Base-by-base conservation (phyloP, 2,113 vertebrate genomes). In the Podarcis muralis region DNA sequence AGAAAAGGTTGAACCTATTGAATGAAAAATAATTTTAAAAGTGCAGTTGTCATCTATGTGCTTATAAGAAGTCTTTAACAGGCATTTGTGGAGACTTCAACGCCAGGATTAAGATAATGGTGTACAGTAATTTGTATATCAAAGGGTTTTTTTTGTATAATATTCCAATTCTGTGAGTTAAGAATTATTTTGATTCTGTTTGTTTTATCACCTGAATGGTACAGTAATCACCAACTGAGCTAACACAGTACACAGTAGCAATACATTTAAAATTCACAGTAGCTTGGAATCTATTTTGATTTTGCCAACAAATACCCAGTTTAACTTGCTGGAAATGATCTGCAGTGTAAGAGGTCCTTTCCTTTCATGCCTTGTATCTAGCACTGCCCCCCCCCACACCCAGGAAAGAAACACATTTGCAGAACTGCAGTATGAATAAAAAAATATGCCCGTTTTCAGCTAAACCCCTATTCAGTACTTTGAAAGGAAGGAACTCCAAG, bases 401-500 rank as follows among this genome's bases (percentile, higher is more conserved):
- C 84, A 72, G 78, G 30, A 30, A 69, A 69, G 71, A 57, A 78
- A 92, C 90, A 93, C 9, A 85, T 86, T 89, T 89, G 88, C 74
- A 87, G 72, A 72, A 68, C 66, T 91, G 85, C 83, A 92, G 84
- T 79, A 85, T 89, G 80, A 89, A 92, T 5, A 22, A 62, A 88
- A 94, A 84, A 93, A 90, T 75, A 86, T 66, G 65, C 75, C 80
- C 48, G 4, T 83, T 89, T 86, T 79, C 72, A 89, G 82, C 76
- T 92, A 91, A 93, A 94, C 84, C 87, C 87, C 86, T 88, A 53
- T 90, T 93, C 86, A 87, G 88, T 84, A 37, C 18, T 81, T 90
- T 85, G 86, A 40, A 59, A 92, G 90, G 71, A 75, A 84, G 85
- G 74, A 90, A 90, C 77, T 91, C 81, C 84, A 95, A 95, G 95